Evolutionary conservation across 2,797 vertebrate genomes (phyloP).

Genomic region (Botia almorhae): DNA sequence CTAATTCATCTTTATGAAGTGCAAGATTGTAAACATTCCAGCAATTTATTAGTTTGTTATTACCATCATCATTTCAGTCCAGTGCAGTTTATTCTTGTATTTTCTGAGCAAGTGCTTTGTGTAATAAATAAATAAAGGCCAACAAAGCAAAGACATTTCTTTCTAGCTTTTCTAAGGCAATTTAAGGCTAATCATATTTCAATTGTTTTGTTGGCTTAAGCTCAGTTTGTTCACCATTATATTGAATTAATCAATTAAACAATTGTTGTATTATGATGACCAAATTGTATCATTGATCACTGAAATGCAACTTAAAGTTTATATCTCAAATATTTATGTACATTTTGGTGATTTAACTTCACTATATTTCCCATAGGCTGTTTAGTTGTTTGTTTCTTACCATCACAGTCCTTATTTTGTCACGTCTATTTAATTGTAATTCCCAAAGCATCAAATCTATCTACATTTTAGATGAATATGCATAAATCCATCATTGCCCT

Average conservation of each 20-base stretch:
- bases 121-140: background rate
- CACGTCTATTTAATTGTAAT: slow-evolving; percentile 50
- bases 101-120: background rate
- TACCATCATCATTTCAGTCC: background rate
- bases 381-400: slow-evolving; percentile 14
- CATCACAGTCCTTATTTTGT: slow-evolving; percentile 46
- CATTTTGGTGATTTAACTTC: background rate
- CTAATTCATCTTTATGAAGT: slow-evolving; percentile 13
- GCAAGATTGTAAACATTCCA: slow-evolving; percentile 29
- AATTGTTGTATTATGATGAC: too few relatives aligned
- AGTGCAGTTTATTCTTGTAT: background rate
- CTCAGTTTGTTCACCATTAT: too few relatives aligned
- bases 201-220: background rate
- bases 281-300: too few relatives aligned
- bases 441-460: slow-evolving; percentile 40
- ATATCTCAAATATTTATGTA: background rate
- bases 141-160: background rate
- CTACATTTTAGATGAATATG: slow-evolving; percentile 51
- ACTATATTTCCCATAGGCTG: background rate
- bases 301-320: background rate
- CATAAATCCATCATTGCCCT: slow-evolving; percentile 23
- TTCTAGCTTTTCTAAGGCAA: background rate
- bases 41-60: slow-evolving; percentile 26
- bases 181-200: background rate
- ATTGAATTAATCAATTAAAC: too few relatives aligned